Conservation (phyloP, 2,888 invertebrate genomes). For the Calameuta pallipes region DNA sequence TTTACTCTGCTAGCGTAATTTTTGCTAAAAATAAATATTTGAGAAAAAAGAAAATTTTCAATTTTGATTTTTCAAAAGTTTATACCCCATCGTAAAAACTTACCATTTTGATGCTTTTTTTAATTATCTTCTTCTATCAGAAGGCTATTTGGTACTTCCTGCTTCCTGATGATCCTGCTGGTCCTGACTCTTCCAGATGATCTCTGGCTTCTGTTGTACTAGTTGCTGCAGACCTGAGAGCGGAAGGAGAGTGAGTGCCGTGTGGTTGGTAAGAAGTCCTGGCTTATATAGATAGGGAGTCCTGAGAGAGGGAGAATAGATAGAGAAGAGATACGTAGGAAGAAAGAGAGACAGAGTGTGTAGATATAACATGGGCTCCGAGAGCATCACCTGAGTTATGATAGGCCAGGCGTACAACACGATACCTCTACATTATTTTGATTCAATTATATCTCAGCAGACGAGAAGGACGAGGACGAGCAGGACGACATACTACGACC, state of each 20-base stretch:
- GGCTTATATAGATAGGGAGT: conserved; percentile 5
- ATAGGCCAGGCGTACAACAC: conserved; percentile 57
- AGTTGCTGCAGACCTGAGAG: neutral
- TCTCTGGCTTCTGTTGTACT: neutral
- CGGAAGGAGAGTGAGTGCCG: neutral
- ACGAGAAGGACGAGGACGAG: conserved; percentile 18
- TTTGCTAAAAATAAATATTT: no score
- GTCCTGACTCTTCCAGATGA: neutral
- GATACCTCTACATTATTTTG: conserved; percentile 62
- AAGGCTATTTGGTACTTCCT: neutral
- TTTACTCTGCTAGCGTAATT: neutral
- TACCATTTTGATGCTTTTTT: neutral
- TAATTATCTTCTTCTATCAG: neutral
- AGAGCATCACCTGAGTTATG: conserved; percentile 59
- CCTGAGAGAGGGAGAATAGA: conserved; percentile 22
- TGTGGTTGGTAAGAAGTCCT: neutral
- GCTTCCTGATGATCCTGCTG: neutral
- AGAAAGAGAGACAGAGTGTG: neutral
- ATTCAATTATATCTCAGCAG: conserved; percentile 58
- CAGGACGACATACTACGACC: conserved; percentile 25
- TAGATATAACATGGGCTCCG: neutral
- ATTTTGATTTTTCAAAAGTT: no score
- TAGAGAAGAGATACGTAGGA: conserved; percentile 14
- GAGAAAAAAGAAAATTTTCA: no score
- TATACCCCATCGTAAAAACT: neutral